A percentile compares a stretch with the other conserved stretches of the same genome.
phyloP scores from a whole-genome alignment of 30 jellyfish, hydroid and myxozoan species.

The Turritopsis rubra region DNA sequence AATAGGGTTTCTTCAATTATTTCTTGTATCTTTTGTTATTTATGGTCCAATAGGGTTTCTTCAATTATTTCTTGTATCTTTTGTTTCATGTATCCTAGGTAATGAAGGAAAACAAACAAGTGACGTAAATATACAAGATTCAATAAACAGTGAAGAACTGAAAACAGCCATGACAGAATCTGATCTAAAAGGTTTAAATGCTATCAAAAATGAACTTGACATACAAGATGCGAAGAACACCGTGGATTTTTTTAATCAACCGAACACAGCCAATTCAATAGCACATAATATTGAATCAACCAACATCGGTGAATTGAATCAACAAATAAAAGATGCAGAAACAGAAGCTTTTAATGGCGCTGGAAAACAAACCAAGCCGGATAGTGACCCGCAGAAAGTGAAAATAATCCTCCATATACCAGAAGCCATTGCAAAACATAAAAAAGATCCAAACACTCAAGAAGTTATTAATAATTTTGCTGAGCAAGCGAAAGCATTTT shows the following conservation, averaged over 20 bases:
- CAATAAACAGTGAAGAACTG: conserved; percentile 21
- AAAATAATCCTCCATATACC: conserved; percentile 65
- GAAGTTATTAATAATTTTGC: conserved; percentile 12
- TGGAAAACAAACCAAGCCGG: conserved; percentile 36
- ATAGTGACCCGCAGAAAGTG: conserved; percentile 48
- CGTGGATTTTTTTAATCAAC: conserved; percentile 35
- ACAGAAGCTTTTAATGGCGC: conserved; percentile 30
- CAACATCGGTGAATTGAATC: conserved; percentile 21
- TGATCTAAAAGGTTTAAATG: conserved; percentile 27
- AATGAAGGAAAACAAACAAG: conserved; percentile 9
- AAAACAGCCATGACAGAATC: conserved; percentile 24
- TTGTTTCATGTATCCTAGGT: conserved; percentile 3
- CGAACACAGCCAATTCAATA: conserved; percentile 17
- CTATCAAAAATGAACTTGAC: conserved; percentile 19
- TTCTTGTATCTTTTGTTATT: not conserved
- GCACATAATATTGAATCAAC: conserved; percentile 8
- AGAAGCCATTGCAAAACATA: conserved; percentile 27
- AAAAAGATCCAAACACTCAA: conserved; percentile 14
- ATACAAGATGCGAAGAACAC: conserved; percentile 25
- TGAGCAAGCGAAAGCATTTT: conserved; percentile 26
- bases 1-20: not conserved
- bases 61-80: not conserved
- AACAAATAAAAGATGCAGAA: conserved; percentile 25
- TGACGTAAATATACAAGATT: conserved; percentile 21
- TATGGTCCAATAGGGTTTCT: not conserved